phyloP scores from a whole-genome alignment of 2,888 invertebrate genomes.

The Allophyes oxyacanthae region DNA sequence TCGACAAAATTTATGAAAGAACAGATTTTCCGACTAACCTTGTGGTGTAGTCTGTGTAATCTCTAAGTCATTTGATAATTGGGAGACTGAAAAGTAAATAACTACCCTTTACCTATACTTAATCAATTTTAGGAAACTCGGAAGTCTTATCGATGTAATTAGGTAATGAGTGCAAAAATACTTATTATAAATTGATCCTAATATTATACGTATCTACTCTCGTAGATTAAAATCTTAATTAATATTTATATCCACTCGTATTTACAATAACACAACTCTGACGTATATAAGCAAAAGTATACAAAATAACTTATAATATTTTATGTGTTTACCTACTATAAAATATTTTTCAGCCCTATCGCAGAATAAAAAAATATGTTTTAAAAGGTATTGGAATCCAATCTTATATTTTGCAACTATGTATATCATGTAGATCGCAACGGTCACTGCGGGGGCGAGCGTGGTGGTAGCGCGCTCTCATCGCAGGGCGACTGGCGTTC shows the following conservation, averaged over 20 bases:
- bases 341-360: slow-evolving; percentile 16
- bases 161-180: slow-evolving; percentile 26
- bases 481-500: slow-evolving; percentile 83
- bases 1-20: too few relatives aligned
- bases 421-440: slow-evolving; percentile 10
- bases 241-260: slow-evolving; percentile 42
- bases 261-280: slow-evolving; percentile 44
- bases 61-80: too few relatives aligned
- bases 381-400: slow-evolving; percentile 31
- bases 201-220: slow-evolving; percentile 20
- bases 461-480: slow-evolving; percentile 71
- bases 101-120: too few relatives aligned
- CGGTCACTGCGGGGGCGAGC: slow-evolving; percentile 80
- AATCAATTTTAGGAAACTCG: slow-evolving; percentile 3
- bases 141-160: neutral
- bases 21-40: too few relatives aligned
- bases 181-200: slow-evolving; percentile 42
- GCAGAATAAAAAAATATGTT: slow-evolving; percentile 31
- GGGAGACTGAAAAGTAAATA: slow-evolving; percentile 1
- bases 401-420: slow-evolving; percentile 34
- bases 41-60: too few relatives aligned
- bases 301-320: too few relatives aligned
- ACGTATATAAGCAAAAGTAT: slow-evolving; percentile 12
- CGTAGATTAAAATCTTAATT: slow-evolving; percentile 14
- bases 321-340: neutral